Percentiles rank a stretch among this genome's conserved stretches.
phyloP scores from a whole-genome alignment of 2,888 invertebrate genomes.

The Caradrina kadenii region DNA sequence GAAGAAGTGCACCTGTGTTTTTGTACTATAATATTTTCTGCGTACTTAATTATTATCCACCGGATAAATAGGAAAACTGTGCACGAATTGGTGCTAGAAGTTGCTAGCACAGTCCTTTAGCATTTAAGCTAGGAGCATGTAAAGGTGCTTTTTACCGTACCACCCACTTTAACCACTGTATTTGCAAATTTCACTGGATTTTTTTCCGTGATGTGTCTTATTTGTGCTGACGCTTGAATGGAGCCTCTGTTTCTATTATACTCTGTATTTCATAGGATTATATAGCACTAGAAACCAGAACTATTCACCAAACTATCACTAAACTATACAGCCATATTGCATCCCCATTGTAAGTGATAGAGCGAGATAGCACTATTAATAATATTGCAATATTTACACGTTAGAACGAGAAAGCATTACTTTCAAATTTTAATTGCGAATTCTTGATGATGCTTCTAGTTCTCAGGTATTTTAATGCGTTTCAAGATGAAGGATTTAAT shows the following conservation, averaged over 20 bases:
- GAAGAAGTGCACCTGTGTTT: too few relatives aligned
- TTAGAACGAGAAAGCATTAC: conserved; percentile 13
- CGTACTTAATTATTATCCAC: too few relatives aligned
- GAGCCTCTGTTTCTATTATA: conserved; percentile 11
- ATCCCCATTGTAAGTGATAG: conserved; percentile 14
- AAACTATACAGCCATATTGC: conserved; percentile 20
- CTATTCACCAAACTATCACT: conserved; percentile 12
- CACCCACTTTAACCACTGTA: background rate
- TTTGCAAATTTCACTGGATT: conserved; percentile 4
- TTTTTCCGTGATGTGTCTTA: background rate
- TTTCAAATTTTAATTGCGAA: conserved; percentile 5
- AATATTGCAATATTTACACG: background rate
- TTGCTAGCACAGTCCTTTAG: background rate
- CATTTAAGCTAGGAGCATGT: background rate
- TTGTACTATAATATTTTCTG: too few relatives aligned
- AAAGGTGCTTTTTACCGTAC: background rate
- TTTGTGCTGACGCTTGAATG: background rate
- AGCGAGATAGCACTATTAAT: conserved; percentile 15
- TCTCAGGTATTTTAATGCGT: conserved; percentile 4
- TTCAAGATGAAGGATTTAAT: conserved; percentile 6
- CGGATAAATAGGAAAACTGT: too few relatives aligned
- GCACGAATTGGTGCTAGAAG: too few relatives aligned
- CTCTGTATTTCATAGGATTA: conserved; percentile 21
- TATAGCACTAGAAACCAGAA: conserved; percentile 23
- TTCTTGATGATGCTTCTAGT: conserved; percentile 7